Evolutionary conservation across 2,113 vertebrate genomes (phyloP).

Genomic region (Equus przewalskii): DNA sequence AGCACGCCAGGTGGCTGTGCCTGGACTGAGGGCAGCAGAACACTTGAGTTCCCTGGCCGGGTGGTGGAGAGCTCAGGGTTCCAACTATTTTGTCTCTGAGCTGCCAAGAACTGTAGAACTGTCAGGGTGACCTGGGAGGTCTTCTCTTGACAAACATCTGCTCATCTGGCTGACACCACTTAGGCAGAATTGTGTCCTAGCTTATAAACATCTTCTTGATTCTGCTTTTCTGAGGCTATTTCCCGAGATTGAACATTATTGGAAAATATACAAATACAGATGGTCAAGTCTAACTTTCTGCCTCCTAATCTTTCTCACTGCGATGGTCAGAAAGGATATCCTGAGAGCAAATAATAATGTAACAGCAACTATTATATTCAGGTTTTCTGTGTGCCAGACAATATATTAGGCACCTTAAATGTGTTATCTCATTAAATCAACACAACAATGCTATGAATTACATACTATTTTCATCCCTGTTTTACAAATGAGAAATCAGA

Average conservation of each 20-base stretch:
- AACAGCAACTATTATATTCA: background rate
- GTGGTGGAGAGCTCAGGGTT: background rate
- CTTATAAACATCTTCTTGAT: background rate
- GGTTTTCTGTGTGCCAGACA: background rate
- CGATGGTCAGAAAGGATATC: background rate
- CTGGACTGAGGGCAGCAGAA: background rate
- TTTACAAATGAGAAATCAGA: slow-evolving; percentile 49
- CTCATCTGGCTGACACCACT: background rate
- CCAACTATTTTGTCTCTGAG: background rate
- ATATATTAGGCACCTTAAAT: background rate
- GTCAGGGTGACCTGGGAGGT: background rate
- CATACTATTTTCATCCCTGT: background rate
- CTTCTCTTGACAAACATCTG: slow-evolving; percentile 4
- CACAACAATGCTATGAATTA: background rate
- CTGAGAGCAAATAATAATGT: background rate
- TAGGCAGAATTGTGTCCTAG: background rate
- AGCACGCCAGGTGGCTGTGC: background rate
- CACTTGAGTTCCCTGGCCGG: background rate
- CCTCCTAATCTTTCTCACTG: background rate
- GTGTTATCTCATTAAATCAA: background rate
- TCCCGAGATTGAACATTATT: background rate
- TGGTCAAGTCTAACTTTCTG: background rate
- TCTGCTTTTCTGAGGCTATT: background rate
- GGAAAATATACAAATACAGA: background rate
- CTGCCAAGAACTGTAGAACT: background rate